Evolutionary conservation across 1,140 invertebrate genomes (phyloP).

Genomic region (Brachionus rotundiformis): DNA sequence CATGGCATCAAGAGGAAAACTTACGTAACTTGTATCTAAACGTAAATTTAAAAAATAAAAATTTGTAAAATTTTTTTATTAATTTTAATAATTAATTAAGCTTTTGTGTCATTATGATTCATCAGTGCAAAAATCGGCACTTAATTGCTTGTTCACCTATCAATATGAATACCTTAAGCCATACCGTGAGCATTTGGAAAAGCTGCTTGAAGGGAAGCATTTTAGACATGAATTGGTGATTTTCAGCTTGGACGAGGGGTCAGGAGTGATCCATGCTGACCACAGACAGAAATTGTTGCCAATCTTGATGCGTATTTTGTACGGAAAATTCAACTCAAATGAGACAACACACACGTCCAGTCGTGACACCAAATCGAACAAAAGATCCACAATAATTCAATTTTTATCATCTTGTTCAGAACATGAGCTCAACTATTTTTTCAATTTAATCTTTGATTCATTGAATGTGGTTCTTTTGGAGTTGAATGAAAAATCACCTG

Average conservation of each 20-base stretch:
- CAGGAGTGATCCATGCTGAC: conserved; percentile 70
- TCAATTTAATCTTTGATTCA: conserved; percentile 79
- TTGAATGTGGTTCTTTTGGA: conserved; percentile 69
- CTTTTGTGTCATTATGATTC: conserved; percentile 76
- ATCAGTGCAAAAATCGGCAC: conserved; percentile 77
- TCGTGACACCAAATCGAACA: conserved; percentile 71
- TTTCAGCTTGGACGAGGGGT: conserved; percentile 75
- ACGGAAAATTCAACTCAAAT: conserved; percentile 82
- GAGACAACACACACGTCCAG: conserved; percentile 73
- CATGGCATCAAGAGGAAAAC: conserved; percentile 74
- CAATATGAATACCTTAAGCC: conserved; percentile 75
- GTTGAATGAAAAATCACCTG: conserved; percentile 21
- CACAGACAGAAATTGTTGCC: conserved; percentile 77
- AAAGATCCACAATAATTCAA: conserved; percentile 74
- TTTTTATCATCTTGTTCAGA: conserved; percentile 79
- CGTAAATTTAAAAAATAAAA: conserved; percentile 55
- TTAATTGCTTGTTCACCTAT: conserved; percentile 82
- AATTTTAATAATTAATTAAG: conserved; percentile 64
- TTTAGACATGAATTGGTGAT: conserved; percentile 79
- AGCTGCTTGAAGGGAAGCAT: conserved; percentile 80
- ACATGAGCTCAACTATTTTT: conserved; percentile 76
- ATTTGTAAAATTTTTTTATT: conserved; percentile 1
- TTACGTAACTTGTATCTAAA: conserved; percentile 73
- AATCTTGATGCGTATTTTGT: conserved; percentile 79
- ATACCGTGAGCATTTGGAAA: conserved; percentile 74